These are phyloP conservation scores for Bradypus variegatus DNA, from an alignment of 2,797 vertebrate genomes.

Conservation along the genomic window DNA sequence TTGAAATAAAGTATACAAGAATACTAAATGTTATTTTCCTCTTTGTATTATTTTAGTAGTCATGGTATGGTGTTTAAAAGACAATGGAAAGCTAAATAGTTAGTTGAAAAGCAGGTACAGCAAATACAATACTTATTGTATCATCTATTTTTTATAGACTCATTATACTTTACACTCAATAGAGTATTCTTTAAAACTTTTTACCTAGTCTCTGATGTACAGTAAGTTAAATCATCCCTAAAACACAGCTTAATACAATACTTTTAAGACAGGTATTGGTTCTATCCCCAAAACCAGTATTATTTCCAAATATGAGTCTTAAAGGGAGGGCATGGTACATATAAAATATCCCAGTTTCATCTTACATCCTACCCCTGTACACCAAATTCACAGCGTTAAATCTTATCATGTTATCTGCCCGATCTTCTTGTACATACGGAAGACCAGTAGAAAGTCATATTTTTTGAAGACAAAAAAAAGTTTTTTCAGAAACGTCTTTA, in stretches of 20 bases:
- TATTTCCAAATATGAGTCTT: slow-evolving; percentile 33
- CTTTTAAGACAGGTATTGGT: slow-evolving; percentile 33
- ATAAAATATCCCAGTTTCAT: slow-evolving; percentile 24
- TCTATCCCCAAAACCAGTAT: slow-evolving; percentile 29
- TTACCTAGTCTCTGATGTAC: not conserved
- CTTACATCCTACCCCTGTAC: not conserved
- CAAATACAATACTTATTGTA: slow-evolving; percentile 41
- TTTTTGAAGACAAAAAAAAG: not conserved
- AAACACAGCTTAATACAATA: slow-evolving; percentile 43
- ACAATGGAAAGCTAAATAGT: slow-evolving; percentile 25
- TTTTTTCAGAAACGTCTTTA: slow-evolving; percentile 21
- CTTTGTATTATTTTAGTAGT: slow-evolving; percentile 28
- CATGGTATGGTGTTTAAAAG: slow-evolving; percentile 23
- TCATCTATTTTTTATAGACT: slow-evolving; percentile 41
- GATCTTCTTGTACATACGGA: not conserved
- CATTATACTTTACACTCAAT: slow-evolving; percentile 28
- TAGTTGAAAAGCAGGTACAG: not conserved
- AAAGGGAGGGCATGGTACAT: not conserved
- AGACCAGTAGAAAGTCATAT: not conserved
- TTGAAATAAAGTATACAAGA: slow-evolving; percentile 40
- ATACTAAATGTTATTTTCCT: slow-evolving; percentile 43
- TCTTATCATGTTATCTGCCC: slow-evolving; percentile 16
- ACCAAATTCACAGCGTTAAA: not conserved
- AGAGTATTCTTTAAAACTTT: slow-evolving; percentile 7
- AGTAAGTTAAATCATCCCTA: slow-evolving; percentile 39